Percentiles rank a stretch among this genome's conserved stretches.
Conservation (phyloP, 92 coral and sea anemone genomes). For the Zoanthus gigantus region DNA sequence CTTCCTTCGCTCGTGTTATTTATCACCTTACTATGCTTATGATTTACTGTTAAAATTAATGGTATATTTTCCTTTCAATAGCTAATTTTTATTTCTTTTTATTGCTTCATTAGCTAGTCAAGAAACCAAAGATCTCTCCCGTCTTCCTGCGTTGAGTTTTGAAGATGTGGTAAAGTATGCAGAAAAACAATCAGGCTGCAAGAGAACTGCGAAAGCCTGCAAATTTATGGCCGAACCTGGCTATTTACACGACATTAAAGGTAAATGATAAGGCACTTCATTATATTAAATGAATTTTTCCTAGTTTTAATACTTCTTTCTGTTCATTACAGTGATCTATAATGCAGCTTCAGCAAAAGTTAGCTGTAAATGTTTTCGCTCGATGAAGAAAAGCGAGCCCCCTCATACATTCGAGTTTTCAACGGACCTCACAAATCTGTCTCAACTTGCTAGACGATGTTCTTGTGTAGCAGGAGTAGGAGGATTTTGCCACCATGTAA, state of each 20-base stretch:
- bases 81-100: too few species aligned
- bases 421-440: not conserved
- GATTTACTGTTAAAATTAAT: too few species aligned
- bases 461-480: not conserved
- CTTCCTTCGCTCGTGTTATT: too few species aligned
- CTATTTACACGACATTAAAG: conserved; percentile 56
- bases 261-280: not conserved
- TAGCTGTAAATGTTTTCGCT: not conserved
- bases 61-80: too few species aligned
- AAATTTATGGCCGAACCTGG: conserved; percentile 66
- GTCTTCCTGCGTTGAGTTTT: too few species aligned
- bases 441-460: not conserved
- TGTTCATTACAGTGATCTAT: not conserved
- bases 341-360: not conserved
- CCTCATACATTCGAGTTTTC: not conserved
- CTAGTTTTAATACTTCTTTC: not conserved
- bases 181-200: too few species aligned
- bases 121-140: too few species aligned
- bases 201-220: conserved; percentile 1
- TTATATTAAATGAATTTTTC: not conserved
- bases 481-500: conserved; percentile 57
- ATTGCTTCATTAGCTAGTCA: too few species aligned
- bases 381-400: not conserved
- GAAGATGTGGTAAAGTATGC: too few species aligned
- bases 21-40: too few species aligned